These are phyloP conservation scores for Prionailurus viverrinus DNA, from an alignment of 2,113 vertebrate genomes.

Conservation along the genomic window DNA sequence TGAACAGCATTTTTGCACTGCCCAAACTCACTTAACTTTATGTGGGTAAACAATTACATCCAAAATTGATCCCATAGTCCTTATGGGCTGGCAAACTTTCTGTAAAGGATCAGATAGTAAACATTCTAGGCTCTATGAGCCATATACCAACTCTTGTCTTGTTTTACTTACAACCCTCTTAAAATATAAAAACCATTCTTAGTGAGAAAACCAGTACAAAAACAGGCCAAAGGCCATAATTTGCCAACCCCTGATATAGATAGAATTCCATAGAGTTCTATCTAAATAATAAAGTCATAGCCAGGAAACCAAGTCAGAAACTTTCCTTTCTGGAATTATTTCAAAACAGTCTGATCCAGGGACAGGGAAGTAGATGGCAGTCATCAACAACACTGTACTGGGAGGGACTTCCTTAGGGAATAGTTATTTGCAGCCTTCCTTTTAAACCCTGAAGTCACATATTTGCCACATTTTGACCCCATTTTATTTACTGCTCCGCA, in stretches of 20 bases:
- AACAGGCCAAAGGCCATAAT: background rate
- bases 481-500: background rate
- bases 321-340: background rate
- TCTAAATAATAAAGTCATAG: background rate
- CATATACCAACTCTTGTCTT: background rate
- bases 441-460: background rate
- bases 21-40: constrained; percentile 37
- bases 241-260: background rate
- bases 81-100: background rate
- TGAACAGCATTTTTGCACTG: background rate
- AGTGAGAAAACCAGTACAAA: background rate
- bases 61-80: background rate
- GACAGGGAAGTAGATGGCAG: background rate
- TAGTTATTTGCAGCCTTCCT: background rate
- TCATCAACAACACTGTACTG: too few relatives aligned
- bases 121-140: constrained; percentile 12
- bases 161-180: background rate
- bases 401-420: background rate
- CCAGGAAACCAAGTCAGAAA: background rate
- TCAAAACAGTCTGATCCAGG: background rate
- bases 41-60: constrained; percentile 25
- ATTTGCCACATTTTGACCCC: background rate
- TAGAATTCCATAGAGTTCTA: background rate
- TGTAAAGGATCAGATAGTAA: constrained; percentile 47
- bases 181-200: constrained; percentile 5